Conservation (phyloP, 2,113 vertebrate genomes). For the Nycticryphes semicollaris region DNA sequence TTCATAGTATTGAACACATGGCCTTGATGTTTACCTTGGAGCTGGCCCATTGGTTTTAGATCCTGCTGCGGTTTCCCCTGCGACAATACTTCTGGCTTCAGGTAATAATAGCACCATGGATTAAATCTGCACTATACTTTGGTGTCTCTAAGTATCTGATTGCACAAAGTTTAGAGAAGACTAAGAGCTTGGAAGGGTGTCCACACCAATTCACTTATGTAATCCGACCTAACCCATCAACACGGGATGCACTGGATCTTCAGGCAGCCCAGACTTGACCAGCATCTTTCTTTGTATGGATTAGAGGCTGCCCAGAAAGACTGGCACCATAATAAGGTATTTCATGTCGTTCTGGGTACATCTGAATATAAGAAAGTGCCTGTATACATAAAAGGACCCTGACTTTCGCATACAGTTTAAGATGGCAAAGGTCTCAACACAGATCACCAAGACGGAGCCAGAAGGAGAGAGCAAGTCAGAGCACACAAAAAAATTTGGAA, state of each 20-base stretch:
- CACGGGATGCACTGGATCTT: neutral
- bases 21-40: neutral
- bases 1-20: neutral
- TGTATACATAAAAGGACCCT: neutral
- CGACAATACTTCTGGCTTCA: neutral
- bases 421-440: neutral
- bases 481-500: neutral
- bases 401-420: neutral
- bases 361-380: neutral
- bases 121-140: neutral
- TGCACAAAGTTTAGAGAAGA: neutral
- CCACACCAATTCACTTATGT: neutral
- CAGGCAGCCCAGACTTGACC: neutral
- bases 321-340: neutral
- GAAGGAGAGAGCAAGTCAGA: neutral
- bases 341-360: too few relatives aligned
- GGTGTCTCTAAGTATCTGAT: neutral
- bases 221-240: neutral
- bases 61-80: neutral
- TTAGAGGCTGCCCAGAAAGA: neutral
- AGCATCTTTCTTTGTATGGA: neutral
- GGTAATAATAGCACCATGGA: neutral
- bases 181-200: neutral
- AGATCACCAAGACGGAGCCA: neutral
- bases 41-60: neutral